These are phyloP conservation scores for Pseudochirops cupreus DNA, from an alignment of 2,797 vertebrate genomes.

Conservation along the genomic window DNA sequence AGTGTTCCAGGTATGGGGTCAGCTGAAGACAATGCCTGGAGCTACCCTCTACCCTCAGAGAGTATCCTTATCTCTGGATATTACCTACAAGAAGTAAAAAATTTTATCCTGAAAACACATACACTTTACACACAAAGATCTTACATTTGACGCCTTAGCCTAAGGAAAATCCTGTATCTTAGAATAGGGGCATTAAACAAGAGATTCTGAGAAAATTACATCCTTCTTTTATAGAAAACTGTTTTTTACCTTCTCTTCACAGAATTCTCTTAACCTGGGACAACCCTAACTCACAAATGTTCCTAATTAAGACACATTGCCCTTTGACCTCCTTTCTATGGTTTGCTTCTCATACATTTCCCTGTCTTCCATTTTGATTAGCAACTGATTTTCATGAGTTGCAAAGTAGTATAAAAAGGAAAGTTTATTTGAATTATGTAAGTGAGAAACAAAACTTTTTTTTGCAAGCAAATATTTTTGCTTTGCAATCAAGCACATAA, in stretches of 20 bases:
- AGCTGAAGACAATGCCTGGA: background rate
- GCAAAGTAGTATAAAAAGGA: background rate
- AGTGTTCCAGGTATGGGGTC: background rate
- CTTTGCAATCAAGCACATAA: background rate
- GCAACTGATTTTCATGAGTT: background rate
- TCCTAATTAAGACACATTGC: no score
- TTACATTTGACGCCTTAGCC: background rate
- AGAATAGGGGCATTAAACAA: background rate
- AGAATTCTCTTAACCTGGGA: background rate
- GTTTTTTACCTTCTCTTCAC: background rate
- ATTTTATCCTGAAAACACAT: background rate
- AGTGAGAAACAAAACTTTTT: background rate
- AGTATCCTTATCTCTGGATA: background rate
- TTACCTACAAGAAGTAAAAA: background rate
- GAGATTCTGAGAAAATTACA: background rate
- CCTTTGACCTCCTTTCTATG: background rate
- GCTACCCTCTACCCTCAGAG: background rate
- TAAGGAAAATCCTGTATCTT: background rate
- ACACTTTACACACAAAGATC: background rate
- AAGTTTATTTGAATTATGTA: background rate
- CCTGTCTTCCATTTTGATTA: background rate
- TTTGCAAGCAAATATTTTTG: constrained; percentile 6
- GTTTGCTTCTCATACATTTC: background rate
- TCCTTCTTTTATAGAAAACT: background rate
- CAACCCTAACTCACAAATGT: background rate